phyloP scores from a whole-genome alignment of 2,113 vertebrate species.

The Pseudonaja textilis region DNA sequence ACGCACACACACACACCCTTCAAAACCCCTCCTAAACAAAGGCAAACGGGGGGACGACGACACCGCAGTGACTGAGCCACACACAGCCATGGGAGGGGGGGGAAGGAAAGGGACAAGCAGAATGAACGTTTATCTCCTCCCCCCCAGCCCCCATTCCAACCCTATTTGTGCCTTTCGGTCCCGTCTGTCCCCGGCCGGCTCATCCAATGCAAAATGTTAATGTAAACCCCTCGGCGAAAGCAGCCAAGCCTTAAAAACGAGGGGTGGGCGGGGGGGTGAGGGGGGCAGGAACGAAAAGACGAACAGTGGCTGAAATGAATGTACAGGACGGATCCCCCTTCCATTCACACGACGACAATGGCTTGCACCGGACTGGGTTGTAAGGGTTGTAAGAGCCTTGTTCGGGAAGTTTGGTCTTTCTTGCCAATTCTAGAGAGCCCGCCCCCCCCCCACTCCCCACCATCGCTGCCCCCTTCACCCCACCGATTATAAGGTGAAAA shows the following conservation, averaged over 20 bases:
- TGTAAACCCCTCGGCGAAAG: not conserved
- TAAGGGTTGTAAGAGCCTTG: not conserved
- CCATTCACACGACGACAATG: not conserved
- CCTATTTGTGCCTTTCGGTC: not conserved
- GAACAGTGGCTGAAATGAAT: not conserved
- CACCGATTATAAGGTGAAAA: not conserved
- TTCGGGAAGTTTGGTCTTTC: not conserved
- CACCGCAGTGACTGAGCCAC: conserved; percentile 75
- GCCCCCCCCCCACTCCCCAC: too few relatives aligned
- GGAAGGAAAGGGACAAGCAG: not conserved
- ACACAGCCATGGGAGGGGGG: conserved; percentile 72
- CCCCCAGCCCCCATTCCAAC: too few relatives aligned
- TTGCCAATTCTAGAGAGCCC: too few relatives aligned
- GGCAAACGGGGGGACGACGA: conserved; percentile 67
- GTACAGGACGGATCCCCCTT: not conserved
- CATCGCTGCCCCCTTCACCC: too few relatives aligned
- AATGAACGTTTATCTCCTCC: not conserved
- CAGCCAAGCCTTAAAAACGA: not conserved
- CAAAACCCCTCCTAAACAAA: conserved; percentile 75
- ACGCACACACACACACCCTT: not conserved
- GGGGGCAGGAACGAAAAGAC: not conserved
- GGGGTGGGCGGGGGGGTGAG: not conserved
- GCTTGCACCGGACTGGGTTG: not conserved
- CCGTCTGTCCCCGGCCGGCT: not conserved
- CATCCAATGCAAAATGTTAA: not conserved